phyloP scores from a whole-genome alignment of 2,888 invertebrate species.

The Eucriotettix oculatus region DNA sequence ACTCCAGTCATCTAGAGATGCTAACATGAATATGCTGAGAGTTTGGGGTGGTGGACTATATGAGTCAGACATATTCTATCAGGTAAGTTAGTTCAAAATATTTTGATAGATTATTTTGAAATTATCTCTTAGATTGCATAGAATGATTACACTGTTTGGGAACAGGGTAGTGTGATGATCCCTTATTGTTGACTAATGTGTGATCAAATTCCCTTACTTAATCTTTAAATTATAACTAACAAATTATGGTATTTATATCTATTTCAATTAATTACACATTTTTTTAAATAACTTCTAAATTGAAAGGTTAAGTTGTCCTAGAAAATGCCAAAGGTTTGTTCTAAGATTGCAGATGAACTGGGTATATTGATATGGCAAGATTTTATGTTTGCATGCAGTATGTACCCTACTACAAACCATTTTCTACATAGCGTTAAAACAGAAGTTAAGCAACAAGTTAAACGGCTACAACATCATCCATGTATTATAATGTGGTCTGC shows the following conservation, averaged over 20 bases:
- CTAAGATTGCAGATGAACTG: slow-evolving; percentile 55
- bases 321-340: neutral
- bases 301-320: neutral
- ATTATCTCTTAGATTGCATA: too few species aligned
- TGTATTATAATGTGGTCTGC: slow-evolving; percentile 84
- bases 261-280: neutral
- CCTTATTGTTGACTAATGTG: too few species aligned
- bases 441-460: slow-evolving; percentile 69
- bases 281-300: neutral
- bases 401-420: slow-evolving; percentile 65
- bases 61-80: slow-evolving; percentile 79
- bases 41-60: slow-evolving; percentile 99
- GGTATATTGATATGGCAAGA: slow-evolving; percentile 97
- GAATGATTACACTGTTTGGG: too few species aligned
- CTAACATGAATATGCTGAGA: slow-evolving; percentile 84
- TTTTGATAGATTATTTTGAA: too few species aligned
- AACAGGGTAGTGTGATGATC: too few species aligned
- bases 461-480: slow-evolving; percentile 69
- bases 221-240: too few species aligned
- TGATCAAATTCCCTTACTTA: too few species aligned
- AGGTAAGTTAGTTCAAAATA: slow-evolving; percentile 18
- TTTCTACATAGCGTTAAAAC: slow-evolving; percentile 55
- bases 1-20: slow-evolving; percentile 49
- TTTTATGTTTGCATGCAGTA: slow-evolving; percentile 88
- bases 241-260: too few species aligned